Percentiles rank a stretch among this genome's conserved stretches.
Conservation (phyloP, 1,140 invertebrate species). For the Pachyrhynchus sulphureomaculatus region DNA sequence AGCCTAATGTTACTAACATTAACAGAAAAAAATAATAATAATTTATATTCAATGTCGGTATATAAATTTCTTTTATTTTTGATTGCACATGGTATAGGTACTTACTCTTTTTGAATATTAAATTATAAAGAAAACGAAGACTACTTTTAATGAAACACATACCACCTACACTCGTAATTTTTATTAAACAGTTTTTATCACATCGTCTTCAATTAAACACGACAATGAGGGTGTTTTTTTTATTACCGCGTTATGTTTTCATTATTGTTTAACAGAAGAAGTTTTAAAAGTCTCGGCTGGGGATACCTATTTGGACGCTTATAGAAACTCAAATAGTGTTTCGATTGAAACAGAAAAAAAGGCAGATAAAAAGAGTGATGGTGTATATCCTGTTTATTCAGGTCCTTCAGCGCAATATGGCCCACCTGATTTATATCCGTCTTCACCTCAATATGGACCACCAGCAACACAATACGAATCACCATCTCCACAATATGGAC, state of each 20-base stretch:
- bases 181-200: slow-evolving; percentile 8
- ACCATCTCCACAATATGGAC: slow-evolving; percentile 6
- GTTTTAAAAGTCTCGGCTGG: slow-evolving; percentile 13
- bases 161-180: slow-evolving; percentile 1
- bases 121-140: background rate
- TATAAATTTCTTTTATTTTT: background rate
- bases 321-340: slow-evolving; percentile 14
- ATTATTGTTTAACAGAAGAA: slow-evolving; percentile 1
- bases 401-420: slow-evolving; percentile 7
- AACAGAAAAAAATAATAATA: background rate
- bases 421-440: background rate
- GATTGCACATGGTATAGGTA: background rate
- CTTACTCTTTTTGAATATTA: background rate
- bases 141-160: slow-evolving; percentile 6
- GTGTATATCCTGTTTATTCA: slow-evolving; percentile 15
- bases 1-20: too few species aligned
- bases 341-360: slow-evolving; percentile 1
- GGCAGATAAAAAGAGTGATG: slow-evolving; percentile 21
- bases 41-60: background rate
- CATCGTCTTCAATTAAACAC: background rate
- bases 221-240: background rate
- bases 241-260: background rate
- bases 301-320: slow-evolving; percentile 36
- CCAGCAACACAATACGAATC: slow-evolving; percentile 20
- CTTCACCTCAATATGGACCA: slow-evolving; percentile 13